Base-by-base conservation (phyloP, 2,888 invertebrate genomes). In the Oasisia sp. region DNA sequence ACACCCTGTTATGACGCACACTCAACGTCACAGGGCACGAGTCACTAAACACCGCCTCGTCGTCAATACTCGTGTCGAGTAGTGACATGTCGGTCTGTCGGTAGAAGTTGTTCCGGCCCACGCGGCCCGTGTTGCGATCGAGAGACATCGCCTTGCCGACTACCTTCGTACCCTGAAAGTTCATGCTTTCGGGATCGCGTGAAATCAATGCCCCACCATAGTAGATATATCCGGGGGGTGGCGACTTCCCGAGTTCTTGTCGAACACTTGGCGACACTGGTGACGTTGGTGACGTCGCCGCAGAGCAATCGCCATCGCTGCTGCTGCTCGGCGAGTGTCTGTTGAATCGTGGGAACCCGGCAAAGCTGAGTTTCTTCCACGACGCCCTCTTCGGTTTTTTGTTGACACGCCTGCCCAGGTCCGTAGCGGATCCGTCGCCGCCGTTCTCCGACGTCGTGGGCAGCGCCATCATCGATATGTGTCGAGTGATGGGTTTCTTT, bases 361-460 rank as follows among this genome's bases (percentile, higher is more conserved):
- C 74, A 74, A 74, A 74, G 74, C 74, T 74, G 74, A 74, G 74
- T 74, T 74, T 74, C n/a, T 74, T 74, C 74, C 74, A 74, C n/a
- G 74, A 74, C 1, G 74, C 74, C 27, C 74, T 19, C n/a, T 74
- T 74, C 27, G 74, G 74, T 27, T 74, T 74, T 27, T 74, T 74
- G 19, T 19, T 74, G 27, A 74, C 74, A 1, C 74, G 14, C n/a
- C 27, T 14, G 19, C 74, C 74, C n/a, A n/a, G n/a, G 19, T 74
- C 74, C 19, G 3, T 27, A 27, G 19, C 27, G 19, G n/a, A 74
- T 27, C 74, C 74, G 5, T 74, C 74, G n/a, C 74, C 74, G 27
- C 74, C n/a, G 27, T 74, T 74, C 74, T 74, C 74, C 27, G 74
- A 74, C 27, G 74, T 74, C 74, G 74, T 74, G 0, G 74, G 74